phyloP scores from a whole-genome alignment of 2,797 vertebrate genomes.

The Sebastolobus alascanus region DNA sequence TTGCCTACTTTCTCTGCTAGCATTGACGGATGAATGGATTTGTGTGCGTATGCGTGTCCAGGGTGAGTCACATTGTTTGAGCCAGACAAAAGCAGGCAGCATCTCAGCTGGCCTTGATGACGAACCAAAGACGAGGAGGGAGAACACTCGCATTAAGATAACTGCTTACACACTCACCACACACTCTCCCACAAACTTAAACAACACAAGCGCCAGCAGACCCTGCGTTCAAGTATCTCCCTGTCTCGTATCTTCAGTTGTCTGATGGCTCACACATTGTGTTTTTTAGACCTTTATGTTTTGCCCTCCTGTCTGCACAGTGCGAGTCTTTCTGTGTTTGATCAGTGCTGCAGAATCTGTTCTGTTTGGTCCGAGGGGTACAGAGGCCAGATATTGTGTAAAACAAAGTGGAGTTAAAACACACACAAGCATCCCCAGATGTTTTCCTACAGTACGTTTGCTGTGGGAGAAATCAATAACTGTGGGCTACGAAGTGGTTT shows the following conservation, averaged over 20 bases:
- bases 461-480: conserved; percentile 80
- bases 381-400: conserved; percentile 68
- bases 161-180: conserved; percentile 19
- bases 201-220: conserved; percentile 14
- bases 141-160: conserved; percentile 42
- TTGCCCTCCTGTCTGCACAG: conserved; percentile 32
- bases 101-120: conserved; percentile 68
- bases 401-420: conserved; percentile 73
- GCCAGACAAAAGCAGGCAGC: conserved; percentile 72
- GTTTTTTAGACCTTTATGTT: conserved; percentile 15
- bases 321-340: conserved; percentile 40
- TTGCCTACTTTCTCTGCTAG: conserved; percentile 24
- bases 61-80: conserved; percentile 66
- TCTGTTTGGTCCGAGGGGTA: conserved; percentile 54
- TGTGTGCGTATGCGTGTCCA: conserved; percentile 16
- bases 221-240: conserved; percentile 22
- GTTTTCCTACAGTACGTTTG: conserved; percentile 62
- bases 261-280: conserved; percentile 46
- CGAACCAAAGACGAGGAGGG: conserved; percentile 56
- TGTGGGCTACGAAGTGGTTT: conserved; percentile 75
- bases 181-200: conserved; percentile 34
- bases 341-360: conserved; percentile 50
- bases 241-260: conserved; percentile 14
- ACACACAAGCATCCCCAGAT: conserved; percentile 70
- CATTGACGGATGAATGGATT: conserved; percentile 51